Conservation (phyloP, 2,113 vertebrate genomes). For the Donacobius atricapilla region DNA sequence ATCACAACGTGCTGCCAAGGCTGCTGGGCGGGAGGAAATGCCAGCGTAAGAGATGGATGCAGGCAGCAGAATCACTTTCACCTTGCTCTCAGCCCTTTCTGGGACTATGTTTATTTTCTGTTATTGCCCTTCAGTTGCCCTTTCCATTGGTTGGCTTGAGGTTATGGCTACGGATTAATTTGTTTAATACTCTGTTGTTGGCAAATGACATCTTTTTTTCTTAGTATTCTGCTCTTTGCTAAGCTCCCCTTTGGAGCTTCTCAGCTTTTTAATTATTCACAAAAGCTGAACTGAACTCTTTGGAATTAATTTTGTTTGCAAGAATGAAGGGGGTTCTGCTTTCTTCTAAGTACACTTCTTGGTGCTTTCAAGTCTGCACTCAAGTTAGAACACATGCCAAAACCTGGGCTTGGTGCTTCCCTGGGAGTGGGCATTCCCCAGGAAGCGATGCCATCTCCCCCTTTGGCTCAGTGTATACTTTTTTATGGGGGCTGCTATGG, state of each 20-base stretch:
- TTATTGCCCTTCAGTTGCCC: not conserved
- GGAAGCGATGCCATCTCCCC: not conserved
- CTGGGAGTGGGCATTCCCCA: not conserved
- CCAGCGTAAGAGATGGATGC: not conserved
- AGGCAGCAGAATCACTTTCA: not conserved
- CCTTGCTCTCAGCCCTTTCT: not conserved
- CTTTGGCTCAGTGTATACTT: not conserved
- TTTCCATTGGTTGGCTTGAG: not conserved
- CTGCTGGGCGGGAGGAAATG: not conserved
- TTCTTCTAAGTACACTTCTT: not conserved
- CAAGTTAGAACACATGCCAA: not conserved
- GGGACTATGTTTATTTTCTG: not conserved
- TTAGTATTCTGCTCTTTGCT: not conserved
- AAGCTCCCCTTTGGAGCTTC: not conserved
- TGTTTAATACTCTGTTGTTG: not conserved
- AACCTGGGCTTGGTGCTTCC: not conserved
- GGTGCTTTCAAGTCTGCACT: not conserved
- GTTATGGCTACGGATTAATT: not conserved
- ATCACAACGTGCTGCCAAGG: fast-evolving
- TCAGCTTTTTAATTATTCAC: not conserved
- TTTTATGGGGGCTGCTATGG: not conserved
- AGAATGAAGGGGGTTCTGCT: not conserved
- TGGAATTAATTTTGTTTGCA: not conserved
- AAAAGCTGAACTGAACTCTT: not conserved
- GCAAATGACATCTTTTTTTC: not conserved